Evolutionary conservation across 2,888 invertebrate species (phyloP), one percentile per base, ranked within the genome.

Genomic region (Pseudoips prasinana): DNA sequence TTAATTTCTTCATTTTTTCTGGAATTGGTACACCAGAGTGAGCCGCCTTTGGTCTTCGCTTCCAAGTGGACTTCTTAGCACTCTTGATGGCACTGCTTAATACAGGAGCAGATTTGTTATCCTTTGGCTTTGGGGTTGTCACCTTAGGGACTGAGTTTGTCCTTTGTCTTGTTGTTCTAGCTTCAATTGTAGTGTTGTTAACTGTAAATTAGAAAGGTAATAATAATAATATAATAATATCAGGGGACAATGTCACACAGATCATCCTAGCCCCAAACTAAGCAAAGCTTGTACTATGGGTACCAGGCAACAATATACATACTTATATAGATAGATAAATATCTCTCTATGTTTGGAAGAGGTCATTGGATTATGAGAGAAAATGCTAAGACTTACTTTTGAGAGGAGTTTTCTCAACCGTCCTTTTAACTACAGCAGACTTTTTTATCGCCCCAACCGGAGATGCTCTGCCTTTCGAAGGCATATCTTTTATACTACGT

Each of bases 11-110:
- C 80, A 88, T 82, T 45, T 84, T 85, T 31, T 81, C 83, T 0
- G 87, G 84, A 0, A 85, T 72, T 0, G 86, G 87, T 0, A 88
- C 85, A 1, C 87, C 87, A 0, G 86, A 86, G 36, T 88, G 87
- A 0, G 87, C 87, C 0, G 82, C 74, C 39, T 75, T 77, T 0
- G 80, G 84, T 0, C 79, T 67, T 2, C 73, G 53, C 11, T 80
- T 82, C 73, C 78, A 76, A 0, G 62, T 38, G 0, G 70, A 38
- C 36, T 81, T 82, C 46, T 75, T 80, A 0, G 56, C 71, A 55
- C 76, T 81, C 39, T 77, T 82, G 0, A 69, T 66, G 0, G 68
- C 75, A 45, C 71, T 81, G 7, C 7, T 20, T 2, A 7, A 7
- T n/a, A n/a, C 20, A 2, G 20, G 14, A 0, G 39, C 60, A 0